A percentile compares a stretch with the other conserved stretches of the same genome.
phyloP scores from a whole-genome alignment of 2,888 invertebrate genomes.

The Flexamia atlantica region DNA sequence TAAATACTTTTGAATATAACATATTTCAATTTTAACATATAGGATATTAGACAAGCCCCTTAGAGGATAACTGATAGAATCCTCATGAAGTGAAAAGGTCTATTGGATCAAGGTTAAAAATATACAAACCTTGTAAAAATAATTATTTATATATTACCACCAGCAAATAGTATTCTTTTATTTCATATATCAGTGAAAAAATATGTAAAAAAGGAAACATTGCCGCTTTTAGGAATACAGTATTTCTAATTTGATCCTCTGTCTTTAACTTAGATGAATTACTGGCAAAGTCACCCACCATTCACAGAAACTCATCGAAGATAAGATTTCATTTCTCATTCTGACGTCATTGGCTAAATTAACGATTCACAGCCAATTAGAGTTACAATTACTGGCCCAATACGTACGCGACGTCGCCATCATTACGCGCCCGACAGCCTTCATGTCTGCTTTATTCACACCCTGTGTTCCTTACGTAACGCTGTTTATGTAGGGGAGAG shows the following conservation, averaged over 20 bases:
- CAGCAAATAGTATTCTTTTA: too few species aligned
- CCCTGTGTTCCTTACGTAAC: background rate
- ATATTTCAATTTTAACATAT: too few species aligned
- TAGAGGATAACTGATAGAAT: too few species aligned
- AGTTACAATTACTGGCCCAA: conserved; percentile 39
- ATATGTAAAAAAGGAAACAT: too few species aligned
- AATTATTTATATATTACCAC: too few species aligned
- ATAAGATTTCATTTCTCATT: conserved; percentile 45
- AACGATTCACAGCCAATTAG: conserved; percentile 55
- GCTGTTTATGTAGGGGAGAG: background rate
- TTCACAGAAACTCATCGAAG: conserved; percentile 31
- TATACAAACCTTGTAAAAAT: too few species aligned
- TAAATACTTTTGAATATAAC: too few species aligned
- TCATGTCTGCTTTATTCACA: background rate
- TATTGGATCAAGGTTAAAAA: too few species aligned
- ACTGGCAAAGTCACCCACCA: background rate
- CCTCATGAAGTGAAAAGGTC: too few species aligned
- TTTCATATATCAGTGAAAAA: too few species aligned
- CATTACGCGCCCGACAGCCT: background rate
- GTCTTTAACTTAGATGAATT: background rate
- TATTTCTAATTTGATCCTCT: background rate
- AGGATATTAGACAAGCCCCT: too few species aligned
- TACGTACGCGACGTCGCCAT: conserved; percentile 19
- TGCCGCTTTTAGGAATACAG: too few species aligned
- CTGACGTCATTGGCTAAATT: conserved; percentile 54